Conservation (phyloP, 2,113 vertebrate genomes). For the Seriola rivoliana region DNA sequence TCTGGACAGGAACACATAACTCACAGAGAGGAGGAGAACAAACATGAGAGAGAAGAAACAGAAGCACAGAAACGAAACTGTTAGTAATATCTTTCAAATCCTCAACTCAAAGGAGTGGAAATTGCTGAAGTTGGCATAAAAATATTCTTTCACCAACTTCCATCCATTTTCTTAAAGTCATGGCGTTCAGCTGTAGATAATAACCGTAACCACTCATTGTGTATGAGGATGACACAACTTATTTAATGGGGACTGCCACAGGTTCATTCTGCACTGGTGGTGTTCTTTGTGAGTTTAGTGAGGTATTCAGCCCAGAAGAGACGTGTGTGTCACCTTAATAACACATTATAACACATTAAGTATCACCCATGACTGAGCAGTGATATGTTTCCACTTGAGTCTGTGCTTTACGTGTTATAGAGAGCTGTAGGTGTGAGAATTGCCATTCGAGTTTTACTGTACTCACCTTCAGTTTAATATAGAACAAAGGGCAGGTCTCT, state of each 20-base stretch:
- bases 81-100: constrained; percentile 23
- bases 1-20: background rate
- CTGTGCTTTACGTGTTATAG: background rate
- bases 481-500: no score
- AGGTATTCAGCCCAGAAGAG: background rate
- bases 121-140: background rate
- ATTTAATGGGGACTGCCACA: no score
- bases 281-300: background rate
- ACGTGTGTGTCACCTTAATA: no score
- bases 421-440: background rate
- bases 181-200: background rate
- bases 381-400: background rate
- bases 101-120: background rate
- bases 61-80: constrained; percentile 44
- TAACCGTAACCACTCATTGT: background rate
- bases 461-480: background rate
- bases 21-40: background rate
- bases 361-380: background rate
- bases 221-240: no score
- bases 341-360: no score
- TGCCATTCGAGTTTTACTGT: background rate
- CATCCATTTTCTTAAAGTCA: background rate
- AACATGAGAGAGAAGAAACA: background rate
- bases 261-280: no score
- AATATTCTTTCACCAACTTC: background rate